A percentile compares a stretch with the other conserved stretches of the same genome.
Evolutionary conservation across 2,888 invertebrate genomes (phyloP).

Genomic region (Nematopogon swammerdamellus): DNA sequence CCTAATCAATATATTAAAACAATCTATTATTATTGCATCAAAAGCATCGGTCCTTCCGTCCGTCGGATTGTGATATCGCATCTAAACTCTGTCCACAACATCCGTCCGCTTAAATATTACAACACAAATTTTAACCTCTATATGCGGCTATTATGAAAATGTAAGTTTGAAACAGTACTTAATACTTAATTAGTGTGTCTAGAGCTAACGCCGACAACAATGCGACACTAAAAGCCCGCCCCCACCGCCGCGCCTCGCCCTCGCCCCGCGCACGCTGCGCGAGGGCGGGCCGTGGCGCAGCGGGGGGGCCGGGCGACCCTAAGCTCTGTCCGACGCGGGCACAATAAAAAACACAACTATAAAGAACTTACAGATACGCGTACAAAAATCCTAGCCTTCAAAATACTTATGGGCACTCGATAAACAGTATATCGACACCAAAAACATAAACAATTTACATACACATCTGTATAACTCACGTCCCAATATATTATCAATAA

Average conservation of each 20-base stretch:
- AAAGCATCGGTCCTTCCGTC: constrained; percentile 24
- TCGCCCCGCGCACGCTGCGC: too few relatives aligned
- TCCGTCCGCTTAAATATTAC: constrained; percentile 22
- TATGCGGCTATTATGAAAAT: constrained; percentile 28
- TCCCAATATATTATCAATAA: neutral
- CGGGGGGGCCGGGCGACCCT: constrained; percentile 28
- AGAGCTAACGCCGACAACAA: constrained; percentile 23
- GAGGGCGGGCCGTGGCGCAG: constrained; percentile 23
- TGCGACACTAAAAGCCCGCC: too few relatives aligned
- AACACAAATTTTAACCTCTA: constrained; percentile 34
- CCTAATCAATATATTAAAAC: neutral
- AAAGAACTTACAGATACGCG: constrained; percentile 54
- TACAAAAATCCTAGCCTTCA: constrained; percentile 45
- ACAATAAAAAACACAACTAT: constrained; percentile 50
- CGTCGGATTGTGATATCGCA: neutral
- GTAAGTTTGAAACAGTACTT: constrained; percentile 25
- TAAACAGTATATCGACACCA: constrained; percentile 38
- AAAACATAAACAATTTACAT: constrained; percentile 44
- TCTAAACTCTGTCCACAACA: neutral
- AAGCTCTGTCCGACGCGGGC: too few relatives aligned
- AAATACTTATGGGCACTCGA: constrained; percentile 29
- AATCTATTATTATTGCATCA: constrained; percentile 30
- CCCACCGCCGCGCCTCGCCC: too few relatives aligned
- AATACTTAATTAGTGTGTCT: constrained; percentile 24
- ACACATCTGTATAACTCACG: constrained; percentile 20